Percentiles rank a stretch among this genome's conserved stretches.
Conservation (phyloP, 2,113 vertebrate genomes). For the Nothoprocta pentlandii region DNA sequence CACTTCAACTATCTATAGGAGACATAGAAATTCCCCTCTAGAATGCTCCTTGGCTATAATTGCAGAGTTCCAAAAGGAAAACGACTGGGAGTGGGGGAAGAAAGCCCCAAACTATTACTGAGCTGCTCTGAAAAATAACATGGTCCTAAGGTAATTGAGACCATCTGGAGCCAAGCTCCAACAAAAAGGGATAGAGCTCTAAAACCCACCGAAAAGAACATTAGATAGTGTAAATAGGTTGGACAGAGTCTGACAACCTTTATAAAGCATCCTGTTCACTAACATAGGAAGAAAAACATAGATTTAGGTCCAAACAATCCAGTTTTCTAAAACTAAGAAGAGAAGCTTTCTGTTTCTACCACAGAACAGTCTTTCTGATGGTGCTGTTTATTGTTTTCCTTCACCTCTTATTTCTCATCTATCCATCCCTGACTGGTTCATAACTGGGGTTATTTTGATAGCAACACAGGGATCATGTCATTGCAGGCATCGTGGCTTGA, state of each 20-base stretch:
- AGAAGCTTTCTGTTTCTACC: background rate
- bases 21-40: background rate
- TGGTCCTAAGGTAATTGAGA: background rate
- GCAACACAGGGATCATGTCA: background rate
- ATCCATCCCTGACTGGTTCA: background rate
- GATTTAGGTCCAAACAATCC: background rate
- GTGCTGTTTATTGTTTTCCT: background rate
- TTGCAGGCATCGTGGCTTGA: background rate
- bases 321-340: background rate
- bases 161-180: background rate
- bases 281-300: background rate
- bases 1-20: background rate
- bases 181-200: background rate
- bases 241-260: background rate
- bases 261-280: background rate
- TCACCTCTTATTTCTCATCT: background rate
- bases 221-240: background rate
- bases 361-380: background rate
- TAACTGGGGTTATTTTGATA: background rate
- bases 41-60: background rate
- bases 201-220: background rate
- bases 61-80: background rate
- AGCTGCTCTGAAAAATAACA: background rate
- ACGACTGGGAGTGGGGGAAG: background rate
- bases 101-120: background rate